phyloP scores from a whole-genome alignment of 2,113 vertebrate species.

The Stegostoma tigrinum region DNA sequence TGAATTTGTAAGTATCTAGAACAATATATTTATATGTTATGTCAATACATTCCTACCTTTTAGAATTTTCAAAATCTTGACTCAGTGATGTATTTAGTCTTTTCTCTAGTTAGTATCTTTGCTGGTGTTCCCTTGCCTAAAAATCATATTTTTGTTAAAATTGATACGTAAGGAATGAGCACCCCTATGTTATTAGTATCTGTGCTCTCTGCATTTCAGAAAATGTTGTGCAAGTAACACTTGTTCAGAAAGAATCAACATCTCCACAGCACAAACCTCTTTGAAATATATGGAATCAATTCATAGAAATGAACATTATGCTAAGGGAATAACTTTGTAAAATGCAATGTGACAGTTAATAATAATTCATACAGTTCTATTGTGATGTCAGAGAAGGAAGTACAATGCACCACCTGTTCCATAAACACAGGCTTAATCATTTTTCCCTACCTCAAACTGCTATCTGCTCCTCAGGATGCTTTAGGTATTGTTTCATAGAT shows the following conservation, averaged over 20 bases:
- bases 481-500: background rate
- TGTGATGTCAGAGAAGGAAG: background rate
- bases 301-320: background rate
- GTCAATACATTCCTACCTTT: background rate
- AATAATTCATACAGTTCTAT: background rate
- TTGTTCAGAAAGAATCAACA: background rate
- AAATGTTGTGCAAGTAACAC: background rate
- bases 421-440: background rate
- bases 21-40: background rate
- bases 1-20: background rate
- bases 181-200: background rate
- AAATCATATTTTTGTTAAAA: background rate
- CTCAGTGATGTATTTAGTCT: background rate
- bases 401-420: background rate
- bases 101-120: background rate
- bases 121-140: background rate
- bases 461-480: background rate
- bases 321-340: background rate
- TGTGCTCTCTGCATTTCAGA: background rate
- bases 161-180: background rate
- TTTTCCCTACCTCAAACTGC: background rate
- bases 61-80: background rate
- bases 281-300: background rate
- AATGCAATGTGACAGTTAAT: background rate
- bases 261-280: background rate